These are phyloP conservation scores for Syngnathus acus DNA, from an alignment of 2,797 vertebrate species.

Conservation along the genomic window DNA sequence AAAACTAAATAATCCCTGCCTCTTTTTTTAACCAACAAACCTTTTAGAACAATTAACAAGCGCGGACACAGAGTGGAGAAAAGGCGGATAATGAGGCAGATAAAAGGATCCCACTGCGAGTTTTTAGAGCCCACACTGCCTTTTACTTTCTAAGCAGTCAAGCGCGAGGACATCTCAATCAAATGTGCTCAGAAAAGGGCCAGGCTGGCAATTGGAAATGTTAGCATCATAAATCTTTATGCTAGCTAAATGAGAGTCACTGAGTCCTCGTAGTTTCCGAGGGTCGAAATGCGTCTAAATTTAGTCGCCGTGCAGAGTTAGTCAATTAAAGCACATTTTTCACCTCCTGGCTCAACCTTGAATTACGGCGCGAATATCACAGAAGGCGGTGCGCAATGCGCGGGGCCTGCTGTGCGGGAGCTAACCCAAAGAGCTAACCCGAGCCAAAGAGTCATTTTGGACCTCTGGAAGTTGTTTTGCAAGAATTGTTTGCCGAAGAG, in stretches of 20 bases:
- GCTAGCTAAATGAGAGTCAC: no score
- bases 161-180: conserved; percentile 40
- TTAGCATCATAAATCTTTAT: no score
- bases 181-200: conserved; percentile 2
- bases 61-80: conserved; percentile 56
- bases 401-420: conserved; percentile 47
- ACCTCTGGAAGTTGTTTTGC: conserved; percentile 44
- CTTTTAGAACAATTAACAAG: conserved; percentile 77
- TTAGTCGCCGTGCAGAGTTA: background rate
- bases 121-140: conserved; percentile 40
- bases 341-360: conserved; percentile 35
- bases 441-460: conserved; percentile 57
- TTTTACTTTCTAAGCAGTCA: conserved; percentile 24
- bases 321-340: conserved; percentile 24
- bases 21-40: conserved; percentile 67
- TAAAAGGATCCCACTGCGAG: conserved; percentile 59
- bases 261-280: background rate
- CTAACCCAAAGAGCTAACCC: conserved; percentile 16
- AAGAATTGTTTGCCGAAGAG: conserved; percentile 38
- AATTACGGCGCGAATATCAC: conserved; percentile 24
- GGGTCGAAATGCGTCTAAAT: background rate
- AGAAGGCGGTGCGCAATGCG: conserved; percentile 33
- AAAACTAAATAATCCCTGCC: conserved; percentile 73
- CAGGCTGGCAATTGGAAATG: no score
- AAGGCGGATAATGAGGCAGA: conserved; percentile 71